phyloP scores from a whole-genome alignment of 2,797 vertebrate genomes.

The Cetoscarus ocellatus region DNA sequence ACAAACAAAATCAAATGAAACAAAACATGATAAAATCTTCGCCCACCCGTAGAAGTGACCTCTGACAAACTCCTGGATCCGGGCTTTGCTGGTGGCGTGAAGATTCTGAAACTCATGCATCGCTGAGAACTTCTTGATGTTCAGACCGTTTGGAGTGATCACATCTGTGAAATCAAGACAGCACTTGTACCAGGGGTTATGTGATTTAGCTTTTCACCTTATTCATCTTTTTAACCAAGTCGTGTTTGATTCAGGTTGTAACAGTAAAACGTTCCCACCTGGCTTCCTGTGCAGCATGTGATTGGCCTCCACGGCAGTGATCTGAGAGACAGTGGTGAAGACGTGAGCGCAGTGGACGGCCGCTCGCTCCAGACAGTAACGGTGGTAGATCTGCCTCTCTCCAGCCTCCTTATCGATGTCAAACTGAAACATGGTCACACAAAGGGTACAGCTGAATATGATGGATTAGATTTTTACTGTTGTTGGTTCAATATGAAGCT shows the following conservation, averaged over 20 bases:
- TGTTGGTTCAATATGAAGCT: too few relatives aligned
- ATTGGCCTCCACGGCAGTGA: conserved; percentile 94
- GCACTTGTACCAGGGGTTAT: neutral
- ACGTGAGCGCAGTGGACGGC: conserved; percentile 94
- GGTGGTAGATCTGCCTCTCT: conserved; percentile 96
- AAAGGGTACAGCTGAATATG: too few relatives aligned
- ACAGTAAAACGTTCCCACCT: conserved; percentile 77
- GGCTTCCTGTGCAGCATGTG: conserved; percentile 94
- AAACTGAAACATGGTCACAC: conserved; percentile 82
- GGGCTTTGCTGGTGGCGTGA: conserved; percentile 92
- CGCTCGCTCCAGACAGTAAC: conserved; percentile 95
- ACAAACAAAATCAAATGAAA: too few relatives aligned
- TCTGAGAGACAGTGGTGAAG: conserved; percentile 96
- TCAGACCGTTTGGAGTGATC: conserved; percentile 95
- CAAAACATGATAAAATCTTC: too few relatives aligned
- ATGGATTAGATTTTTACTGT: too few relatives aligned
- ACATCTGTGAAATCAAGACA: conserved; percentile 85
- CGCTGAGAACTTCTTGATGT: conserved; percentile 97
- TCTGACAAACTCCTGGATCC: conserved; percentile 95
- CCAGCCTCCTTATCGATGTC: conserved; percentile 95
- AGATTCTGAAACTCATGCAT: conserved; percentile 98
- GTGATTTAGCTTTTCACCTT: too few relatives aligned
- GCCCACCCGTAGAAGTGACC: conserved; percentile 97
- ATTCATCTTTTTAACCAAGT: too few relatives aligned
- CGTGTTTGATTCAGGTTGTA: neutral